Percentiles rank a stretch among this genome's conserved stretches.
phyloP scores from a whole-genome alignment of 2,113 vertebrate species.

The Engraulis encrasicolus region DNA sequence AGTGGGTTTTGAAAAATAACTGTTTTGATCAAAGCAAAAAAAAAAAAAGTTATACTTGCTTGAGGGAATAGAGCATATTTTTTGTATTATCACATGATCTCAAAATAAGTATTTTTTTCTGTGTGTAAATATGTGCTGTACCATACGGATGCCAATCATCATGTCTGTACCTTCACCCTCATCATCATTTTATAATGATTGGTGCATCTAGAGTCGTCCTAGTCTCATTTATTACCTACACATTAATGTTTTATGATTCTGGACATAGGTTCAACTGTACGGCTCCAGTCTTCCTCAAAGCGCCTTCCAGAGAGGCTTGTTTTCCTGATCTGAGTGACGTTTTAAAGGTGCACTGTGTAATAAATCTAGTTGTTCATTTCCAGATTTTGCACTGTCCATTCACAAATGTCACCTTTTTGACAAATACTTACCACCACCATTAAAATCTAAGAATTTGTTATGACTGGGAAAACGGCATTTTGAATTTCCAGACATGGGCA shows the following conservation, averaged over 20 bases:
- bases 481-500: too few species aligned
- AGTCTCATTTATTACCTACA: too few species aligned
- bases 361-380: too few species aligned
- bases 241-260: too few species aligned
- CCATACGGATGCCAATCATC: slow-evolving; percentile 34
- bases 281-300: neutral
- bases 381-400: too few species aligned
- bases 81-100: slow-evolving; percentile 51
- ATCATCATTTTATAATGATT: neutral
- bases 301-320: neutral
- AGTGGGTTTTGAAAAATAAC: slow-evolving; percentile 35
- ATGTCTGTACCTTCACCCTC: neutral
- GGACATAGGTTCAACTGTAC: neutral
- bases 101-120: slow-evolving; percentile 42
- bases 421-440: too few species aligned
- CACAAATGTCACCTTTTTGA: too few species aligned
- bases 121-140: slow-evolving; percentile 52
- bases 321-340: too few species aligned
- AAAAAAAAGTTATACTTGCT: slow-evolving; percentile 42
- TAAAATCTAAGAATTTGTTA: too few species aligned
- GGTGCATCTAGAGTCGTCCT: neutral
- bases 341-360: too few species aligned
- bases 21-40: slow-evolving; percentile 58
- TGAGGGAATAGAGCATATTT: slow-evolving; percentile 50
- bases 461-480: too few species aligned